Evolutionary conservation across 2,797 vertebrate genomes (phyloP).

Genomic region (Peromyscus nudipes): DNA sequence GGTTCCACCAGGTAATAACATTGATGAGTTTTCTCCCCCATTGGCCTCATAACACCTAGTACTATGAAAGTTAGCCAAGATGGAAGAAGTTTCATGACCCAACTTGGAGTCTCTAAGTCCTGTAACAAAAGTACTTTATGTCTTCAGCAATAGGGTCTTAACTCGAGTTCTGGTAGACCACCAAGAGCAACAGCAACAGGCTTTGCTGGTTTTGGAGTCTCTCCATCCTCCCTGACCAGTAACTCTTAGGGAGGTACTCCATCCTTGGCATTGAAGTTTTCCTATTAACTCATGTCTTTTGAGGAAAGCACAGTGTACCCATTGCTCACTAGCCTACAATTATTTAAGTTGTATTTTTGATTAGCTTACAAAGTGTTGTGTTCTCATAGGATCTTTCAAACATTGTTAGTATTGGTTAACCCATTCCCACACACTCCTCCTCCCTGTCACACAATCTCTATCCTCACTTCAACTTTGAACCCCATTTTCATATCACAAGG

Average conservation of each 20-base stretch:
- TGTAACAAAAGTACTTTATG: not conserved
- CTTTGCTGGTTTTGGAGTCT: not conserved
- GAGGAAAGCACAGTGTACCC: not conserved
- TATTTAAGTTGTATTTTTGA: not conserved
- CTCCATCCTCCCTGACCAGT: not conserved
- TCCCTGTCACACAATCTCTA: not conserved
- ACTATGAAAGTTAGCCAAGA: not conserved
- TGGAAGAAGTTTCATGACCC: not conserved
- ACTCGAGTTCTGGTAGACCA: not conserved
- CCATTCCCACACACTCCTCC: not conserved
- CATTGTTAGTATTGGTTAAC: not conserved
- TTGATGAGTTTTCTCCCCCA: not conserved
- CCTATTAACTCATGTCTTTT: not conserved
- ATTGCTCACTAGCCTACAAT: not conserved
- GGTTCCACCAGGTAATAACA: not conserved
- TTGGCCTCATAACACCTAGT: not conserved
- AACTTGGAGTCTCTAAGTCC: not conserved
- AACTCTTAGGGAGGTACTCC: not conserved
- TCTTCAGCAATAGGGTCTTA: not conserved
- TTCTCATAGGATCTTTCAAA: too few species aligned
- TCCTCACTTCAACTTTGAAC: not conserved
- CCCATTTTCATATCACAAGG: not conserved
- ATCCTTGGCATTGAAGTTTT: not conserved
- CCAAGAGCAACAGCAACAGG: not conserved
- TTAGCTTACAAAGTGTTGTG: not conserved